Evolutionary conservation across 2,888 invertebrate species (phyloP).

Genomic region (Metacarcinus magister): DNA sequence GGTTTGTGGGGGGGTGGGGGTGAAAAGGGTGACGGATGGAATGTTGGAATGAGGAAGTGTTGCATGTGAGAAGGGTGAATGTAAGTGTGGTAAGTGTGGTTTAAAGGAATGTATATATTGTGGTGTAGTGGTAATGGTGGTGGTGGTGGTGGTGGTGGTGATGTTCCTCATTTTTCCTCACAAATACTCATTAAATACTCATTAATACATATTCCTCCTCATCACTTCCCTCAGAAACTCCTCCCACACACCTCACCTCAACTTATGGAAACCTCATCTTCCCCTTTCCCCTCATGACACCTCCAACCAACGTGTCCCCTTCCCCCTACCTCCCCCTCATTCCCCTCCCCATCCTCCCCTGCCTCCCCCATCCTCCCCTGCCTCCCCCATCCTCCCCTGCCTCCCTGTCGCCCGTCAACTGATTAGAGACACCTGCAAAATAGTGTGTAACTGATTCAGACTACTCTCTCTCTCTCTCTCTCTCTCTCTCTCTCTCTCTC

Average conservation of each 20-base stretch:
- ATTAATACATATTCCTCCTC: neutral
- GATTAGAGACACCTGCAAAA: slow-evolving; percentile 36
- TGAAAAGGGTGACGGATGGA: neutral
- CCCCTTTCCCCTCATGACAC: neutral
- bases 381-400: neutral
- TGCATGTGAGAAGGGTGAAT: neutral
- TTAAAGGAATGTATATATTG: neutral
- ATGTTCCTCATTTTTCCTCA: neutral
- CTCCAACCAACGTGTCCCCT: neutral
- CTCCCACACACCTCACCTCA: no score
- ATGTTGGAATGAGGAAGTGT: neutral
- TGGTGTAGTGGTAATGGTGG: neutral
- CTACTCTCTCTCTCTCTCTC: neutral
- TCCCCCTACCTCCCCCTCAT: neutral
- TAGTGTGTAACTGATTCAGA: neutral
- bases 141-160: neutral
- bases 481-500: slow-evolving; percentile 10
- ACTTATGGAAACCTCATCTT: no score
- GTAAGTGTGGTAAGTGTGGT: neutral
- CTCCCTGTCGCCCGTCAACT: neutral
- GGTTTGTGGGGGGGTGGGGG: neutral
- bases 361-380: neutral
- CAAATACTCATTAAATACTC: no score
- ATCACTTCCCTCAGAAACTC: neutral
- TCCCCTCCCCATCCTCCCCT: neutral